phyloP scores from a whole-genome alignment of 2,888 invertebrate species.

The Myathropa florea region DNA sequence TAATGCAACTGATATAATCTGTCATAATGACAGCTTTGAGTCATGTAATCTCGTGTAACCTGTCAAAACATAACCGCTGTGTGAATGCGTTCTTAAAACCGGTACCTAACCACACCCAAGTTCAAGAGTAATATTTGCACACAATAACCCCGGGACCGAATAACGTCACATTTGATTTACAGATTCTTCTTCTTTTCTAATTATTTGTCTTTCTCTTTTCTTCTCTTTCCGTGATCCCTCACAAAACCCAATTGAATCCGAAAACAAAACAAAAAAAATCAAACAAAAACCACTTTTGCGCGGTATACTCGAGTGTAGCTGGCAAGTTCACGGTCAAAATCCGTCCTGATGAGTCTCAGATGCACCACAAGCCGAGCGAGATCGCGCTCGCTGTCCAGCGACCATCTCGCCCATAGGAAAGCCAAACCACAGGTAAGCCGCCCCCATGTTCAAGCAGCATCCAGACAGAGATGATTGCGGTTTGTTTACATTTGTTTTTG shows the following conservation, averaged over 20 bases:
- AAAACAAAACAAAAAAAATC: slow-evolving; percentile 36
- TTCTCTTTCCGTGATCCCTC: slow-evolving; percentile 36
- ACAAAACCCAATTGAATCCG: slow-evolving; percentile 28
- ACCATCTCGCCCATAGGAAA: slow-evolving; percentile 63
- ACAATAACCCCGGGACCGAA: neutral
- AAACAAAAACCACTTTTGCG: slow-evolving; percentile 23
- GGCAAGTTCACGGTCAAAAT: slow-evolving; percentile 75
- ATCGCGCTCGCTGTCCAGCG: slow-evolving; percentile 74
- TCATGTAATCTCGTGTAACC: no score
- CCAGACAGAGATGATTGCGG: slow-evolving; percentile 16
- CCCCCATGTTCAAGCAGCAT: neutral
- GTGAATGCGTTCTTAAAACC: no score
- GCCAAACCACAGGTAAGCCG: slow-evolving; percentile 61
- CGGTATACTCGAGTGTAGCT: no score
- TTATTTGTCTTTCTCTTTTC: slow-evolving; percentile 49
- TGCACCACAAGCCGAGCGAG: slow-evolving; percentile 74
- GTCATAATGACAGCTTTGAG: no score
- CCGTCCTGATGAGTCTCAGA: slow-evolving; percentile 76
- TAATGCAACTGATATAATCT: no score
- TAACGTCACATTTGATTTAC: neutral
- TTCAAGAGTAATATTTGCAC: neutral
- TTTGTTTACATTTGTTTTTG: slow-evolving; percentile 20
- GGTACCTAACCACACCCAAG: neutral
- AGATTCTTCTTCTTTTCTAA: slow-evolving; percentile 34
- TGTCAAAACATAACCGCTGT: no score